Evolutionary conservation across 2,797 vertebrate genomes (phyloP).

Genomic region (Bryconaethiops microstoma): DNA sequence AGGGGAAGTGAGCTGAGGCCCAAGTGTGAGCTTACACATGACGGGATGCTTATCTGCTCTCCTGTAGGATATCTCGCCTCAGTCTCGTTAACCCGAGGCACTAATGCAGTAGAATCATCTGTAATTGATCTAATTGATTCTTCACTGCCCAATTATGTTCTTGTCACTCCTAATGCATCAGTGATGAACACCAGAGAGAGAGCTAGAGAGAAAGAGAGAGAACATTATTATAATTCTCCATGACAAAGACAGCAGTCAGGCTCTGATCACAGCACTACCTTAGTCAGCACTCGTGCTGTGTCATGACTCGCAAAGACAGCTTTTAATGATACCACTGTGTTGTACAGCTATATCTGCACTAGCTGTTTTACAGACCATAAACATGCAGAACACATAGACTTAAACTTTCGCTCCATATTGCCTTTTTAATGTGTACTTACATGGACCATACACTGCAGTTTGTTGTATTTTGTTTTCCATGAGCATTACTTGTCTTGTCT

Average conservation of each 20-base stretch:
- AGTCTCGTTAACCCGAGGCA: conserved; percentile 45
- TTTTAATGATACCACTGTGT: conserved; percentile 3
- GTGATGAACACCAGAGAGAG: conserved; percentile 43
- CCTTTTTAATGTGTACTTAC: not conserved
- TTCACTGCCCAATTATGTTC: conserved; percentile 56
- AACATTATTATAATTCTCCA: conserved; percentile 34
- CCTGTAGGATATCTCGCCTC: conserved; percentile 34
- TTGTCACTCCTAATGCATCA: conserved; percentile 56
- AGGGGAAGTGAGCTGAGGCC: not conserved
- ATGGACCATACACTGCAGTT: not conserved
- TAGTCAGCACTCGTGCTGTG: conserved; percentile 15
- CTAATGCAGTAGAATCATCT: conserved; percentile 52
- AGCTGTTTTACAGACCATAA: not conserved
- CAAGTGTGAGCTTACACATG: conserved; percentile 1
- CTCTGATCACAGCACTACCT: conserved; percentile 19
- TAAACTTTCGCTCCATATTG: not conserved
- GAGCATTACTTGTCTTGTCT: too few relatives aligned
- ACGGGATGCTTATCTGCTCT: conserved; percentile 36
- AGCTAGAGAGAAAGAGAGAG: conserved; percentile 4
- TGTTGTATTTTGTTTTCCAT: not conserved
- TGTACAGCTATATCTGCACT: not conserved
- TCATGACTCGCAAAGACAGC: not conserved
- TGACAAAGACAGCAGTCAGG: conserved; percentile 29
- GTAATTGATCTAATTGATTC: conserved; percentile 63
- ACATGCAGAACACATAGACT: not conserved